These are phyloP conservation scores for Sinocyclocheilus maitianheensis DNA, from an alignment of 2,113 vertebrate genomes.

Conservation along the genomic window DNA sequence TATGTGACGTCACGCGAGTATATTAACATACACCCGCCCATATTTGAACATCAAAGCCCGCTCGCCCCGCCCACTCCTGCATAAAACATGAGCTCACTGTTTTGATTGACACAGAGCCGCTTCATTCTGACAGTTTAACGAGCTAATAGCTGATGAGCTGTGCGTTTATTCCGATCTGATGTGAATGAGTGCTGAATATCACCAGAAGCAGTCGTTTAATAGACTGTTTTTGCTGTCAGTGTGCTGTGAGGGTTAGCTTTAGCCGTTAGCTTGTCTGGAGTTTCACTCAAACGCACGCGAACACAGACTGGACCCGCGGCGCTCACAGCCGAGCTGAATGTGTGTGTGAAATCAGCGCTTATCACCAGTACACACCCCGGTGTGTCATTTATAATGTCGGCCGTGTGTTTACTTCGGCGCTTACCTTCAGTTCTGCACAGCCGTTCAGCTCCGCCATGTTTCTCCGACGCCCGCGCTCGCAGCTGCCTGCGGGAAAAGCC, in stretches of 20 bases:
- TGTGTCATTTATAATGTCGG: conserved; percentile 9
- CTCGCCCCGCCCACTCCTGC: background rate
- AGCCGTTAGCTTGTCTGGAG: conserved; percentile 15
- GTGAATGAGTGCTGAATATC: background rate
- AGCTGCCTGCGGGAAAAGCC: conserved; percentile 40
- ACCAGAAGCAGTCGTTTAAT: background rate
- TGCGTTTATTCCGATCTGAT: background rate
- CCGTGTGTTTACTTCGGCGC: background rate
- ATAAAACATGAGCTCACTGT: background rate
- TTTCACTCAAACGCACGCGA: background rate
- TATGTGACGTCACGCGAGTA: background rate
- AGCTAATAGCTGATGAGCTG: background rate
- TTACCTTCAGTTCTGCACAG: conserved; percentile 38
- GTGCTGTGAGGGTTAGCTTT: conserved; percentile 10
- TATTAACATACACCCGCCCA: background rate
- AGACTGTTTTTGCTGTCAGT: background rate
- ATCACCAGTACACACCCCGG: background rate
- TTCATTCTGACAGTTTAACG: background rate
- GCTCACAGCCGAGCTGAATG: background rate
- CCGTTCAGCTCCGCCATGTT: conserved; percentile 62
- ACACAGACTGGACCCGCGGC: background rate
- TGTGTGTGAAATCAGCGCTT: background rate
- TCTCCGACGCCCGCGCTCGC: conserved; percentile 51
- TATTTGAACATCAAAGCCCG: background rate
- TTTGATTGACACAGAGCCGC: background rate